phyloP scores from a whole-genome alignment of 2,888 invertebrate species.

The Keiferia lycopersicella region DNA sequence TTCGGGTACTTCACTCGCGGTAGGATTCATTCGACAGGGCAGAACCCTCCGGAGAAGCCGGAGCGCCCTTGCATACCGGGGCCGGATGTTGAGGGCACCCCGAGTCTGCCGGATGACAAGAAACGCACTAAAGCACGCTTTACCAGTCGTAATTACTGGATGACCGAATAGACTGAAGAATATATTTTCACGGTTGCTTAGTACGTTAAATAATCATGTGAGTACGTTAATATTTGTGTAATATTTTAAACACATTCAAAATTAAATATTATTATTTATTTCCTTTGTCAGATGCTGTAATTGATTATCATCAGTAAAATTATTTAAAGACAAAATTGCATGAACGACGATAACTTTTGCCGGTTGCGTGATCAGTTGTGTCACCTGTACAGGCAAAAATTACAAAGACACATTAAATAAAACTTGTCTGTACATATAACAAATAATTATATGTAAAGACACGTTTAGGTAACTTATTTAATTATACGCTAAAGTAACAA shows the following conservation, averaged over 20 bases:
- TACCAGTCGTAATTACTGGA: constrained; percentile 81
- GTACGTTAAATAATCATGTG: too few relatives aligned
- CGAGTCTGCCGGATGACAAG: constrained; percentile 83
- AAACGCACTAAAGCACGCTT: constrained; percentile 83
- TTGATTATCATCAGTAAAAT: neutral
- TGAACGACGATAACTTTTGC: constrained; percentile 7
- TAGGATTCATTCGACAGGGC: constrained; percentile 80
- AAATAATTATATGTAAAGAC: too few relatives aligned
- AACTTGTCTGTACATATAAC: too few relatives aligned
- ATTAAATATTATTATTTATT: neutral
- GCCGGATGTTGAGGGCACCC: constrained; percentile 83
- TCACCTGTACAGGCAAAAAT: constrained; percentile 2
- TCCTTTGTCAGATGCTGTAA: neutral
- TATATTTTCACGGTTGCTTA: too few relatives aligned
- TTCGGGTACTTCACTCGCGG: constrained; percentile 91
- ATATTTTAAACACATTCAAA: neutral
- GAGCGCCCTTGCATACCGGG: constrained; percentile 75
- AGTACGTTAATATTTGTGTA: neutral
- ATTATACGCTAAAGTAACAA: too few relatives aligned
- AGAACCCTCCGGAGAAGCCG: constrained; percentile 74
- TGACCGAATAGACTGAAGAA: constrained; percentile 49
- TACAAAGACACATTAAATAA: neutral
- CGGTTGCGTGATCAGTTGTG: constrained; percentile 20
- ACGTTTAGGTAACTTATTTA: too few relatives aligned
- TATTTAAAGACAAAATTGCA: neutral